A percentile compares a stretch with the other conserved stretches of the same genome.
Conservation (phyloP, 2,888 invertebrate species). For the Tholera decimalis region DNA sequence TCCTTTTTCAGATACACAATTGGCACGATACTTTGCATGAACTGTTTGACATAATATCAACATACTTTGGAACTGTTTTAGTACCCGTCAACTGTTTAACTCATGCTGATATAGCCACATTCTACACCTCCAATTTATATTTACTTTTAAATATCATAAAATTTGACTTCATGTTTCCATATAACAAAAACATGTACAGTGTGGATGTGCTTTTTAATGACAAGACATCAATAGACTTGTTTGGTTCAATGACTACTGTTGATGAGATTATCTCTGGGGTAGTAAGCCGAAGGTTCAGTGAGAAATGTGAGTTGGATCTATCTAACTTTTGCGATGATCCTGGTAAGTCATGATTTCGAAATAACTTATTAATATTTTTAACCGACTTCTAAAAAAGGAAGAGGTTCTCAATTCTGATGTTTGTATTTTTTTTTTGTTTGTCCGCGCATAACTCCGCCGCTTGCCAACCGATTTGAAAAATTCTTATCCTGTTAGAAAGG, state of each 20-base stretch:
- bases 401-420: too few relatives aligned
- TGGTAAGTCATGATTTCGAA: constrained; percentile 69
- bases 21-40: constrained; percentile 75
- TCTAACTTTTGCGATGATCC: constrained; percentile 82
- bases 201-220: constrained; percentile 84
- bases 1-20: constrained; percentile 79
- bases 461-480: too few relatives aligned
- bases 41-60: constrained; percentile 77
- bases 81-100: constrained; percentile 77
- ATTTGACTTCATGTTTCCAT: constrained; percentile 84
- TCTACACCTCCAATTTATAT: constrained; percentile 81
- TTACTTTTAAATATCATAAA: constrained; percentile 80
- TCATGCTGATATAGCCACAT: constrained; percentile 74
- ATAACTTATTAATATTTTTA: not conserved
- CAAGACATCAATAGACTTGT: constrained; percentile 79
- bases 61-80: constrained; percentile 74
- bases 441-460: too few relatives aligned
- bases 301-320: constrained; percentile 80
- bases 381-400: too few relatives aligned
- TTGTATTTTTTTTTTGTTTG: too few relatives aligned
- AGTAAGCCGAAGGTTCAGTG: constrained; percentile 78
- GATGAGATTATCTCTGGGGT: constrained; percentile 80
- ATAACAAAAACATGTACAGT: constrained; percentile 80
- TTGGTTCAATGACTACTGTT: constrained; percentile 73
- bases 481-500: too few relatives aligned